Evolutionary conservation across 2,888 invertebrate genomes (phyloP), one percentile per base, ranked within the genome.

Genomic region (Ganaspis brasiliensis): DNA sequence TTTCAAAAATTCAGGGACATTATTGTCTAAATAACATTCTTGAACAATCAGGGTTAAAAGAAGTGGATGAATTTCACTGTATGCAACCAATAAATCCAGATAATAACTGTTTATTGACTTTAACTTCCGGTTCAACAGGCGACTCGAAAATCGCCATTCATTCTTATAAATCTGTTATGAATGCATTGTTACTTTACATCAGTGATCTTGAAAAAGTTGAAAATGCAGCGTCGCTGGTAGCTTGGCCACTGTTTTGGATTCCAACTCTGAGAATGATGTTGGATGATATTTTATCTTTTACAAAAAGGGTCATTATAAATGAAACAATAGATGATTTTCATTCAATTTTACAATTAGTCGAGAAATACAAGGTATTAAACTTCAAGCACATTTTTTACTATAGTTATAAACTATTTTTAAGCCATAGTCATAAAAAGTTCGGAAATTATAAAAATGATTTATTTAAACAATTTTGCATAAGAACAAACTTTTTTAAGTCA

Each of bases 321-420:
- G 26, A 37, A 61, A 26, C 61, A 0, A 76, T 79, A 0, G 88
- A 86, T 59, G 82, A 86, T 2, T 86, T 87, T 8, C 76, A 86
- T 5, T 81, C 71, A 31, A 81, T 81, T 0, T 88, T 87, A 26
- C 73, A 82, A 73, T 71, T 89, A 0, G 83, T 90, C 4, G 86
- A 90, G 70, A 89, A 90, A 72, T 89, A 83, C 57, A 84, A 89
- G 83, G 90, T 89, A 31, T n/a, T n/a, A n/a, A n/a, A n/a, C n/a
- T n/a, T n/a, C n/a, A n/a, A n/a, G n/a, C n/a, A n/a, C n/a, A n/a
- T n/a, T n/a, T n/a, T n/a, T n/a, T n/a, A n/a, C n/a, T n/a, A n/a
- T n/a, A n/a, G n/a, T n/a, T n/a, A n/a, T n/a, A n/a, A n/a, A n/a
- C n/a, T n/a, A n/a, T n/a, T n/a, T n/a, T n/a, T n/a, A n/a, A n/a